Percentiles rank a stretch among this genome's conserved stretches.
These are phyloP conservation scores for Clarias fuscus DNA, from an alignment of 2,797 vertebrate species.

Conservation along the genomic window DNA sequence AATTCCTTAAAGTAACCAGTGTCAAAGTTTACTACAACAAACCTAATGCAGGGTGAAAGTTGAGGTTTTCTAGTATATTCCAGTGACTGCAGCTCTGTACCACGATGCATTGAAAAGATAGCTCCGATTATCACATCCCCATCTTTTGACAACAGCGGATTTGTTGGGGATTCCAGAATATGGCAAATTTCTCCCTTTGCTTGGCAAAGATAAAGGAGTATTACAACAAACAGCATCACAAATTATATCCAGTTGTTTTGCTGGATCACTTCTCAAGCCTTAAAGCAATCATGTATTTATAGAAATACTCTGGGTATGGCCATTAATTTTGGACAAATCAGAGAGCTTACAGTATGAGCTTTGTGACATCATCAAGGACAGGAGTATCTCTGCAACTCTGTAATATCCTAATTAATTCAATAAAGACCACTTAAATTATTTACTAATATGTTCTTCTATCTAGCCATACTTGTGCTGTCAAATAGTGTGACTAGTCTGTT, in stretches of 20 bases:
- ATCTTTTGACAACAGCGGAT: constrained; percentile 67
- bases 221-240: constrained; percentile 51
- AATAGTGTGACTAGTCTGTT: not conserved
- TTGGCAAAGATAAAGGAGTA: constrained; percentile 40
- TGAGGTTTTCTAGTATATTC: constrained; percentile 67
- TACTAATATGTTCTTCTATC: not conserved
- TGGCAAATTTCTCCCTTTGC: constrained; percentile 59
- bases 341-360: not conserved
- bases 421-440: not conserved
- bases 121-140: constrained; percentile 72
- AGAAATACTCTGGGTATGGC: not conserved
- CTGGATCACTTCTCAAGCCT: not conserved
- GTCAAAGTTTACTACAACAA: constrained; percentile 37
- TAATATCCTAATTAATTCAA: not conserved
- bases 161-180: constrained; percentile 63
- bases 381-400: not conserved
- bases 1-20: not conserved
- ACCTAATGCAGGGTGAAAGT: constrained; percentile 71
- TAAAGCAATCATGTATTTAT: constrained; percentile 20
- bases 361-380: constrained; percentile 15
- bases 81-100: constrained; percentile 62
- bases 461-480: not conserved
- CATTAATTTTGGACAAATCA: constrained; percentile 33
- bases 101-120: constrained; percentile 74
- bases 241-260: not conserved